Evolutionary conservation across 2,113 vertebrate species (phyloP).

Genomic region (Halichoeres trimaculatus): DNA sequence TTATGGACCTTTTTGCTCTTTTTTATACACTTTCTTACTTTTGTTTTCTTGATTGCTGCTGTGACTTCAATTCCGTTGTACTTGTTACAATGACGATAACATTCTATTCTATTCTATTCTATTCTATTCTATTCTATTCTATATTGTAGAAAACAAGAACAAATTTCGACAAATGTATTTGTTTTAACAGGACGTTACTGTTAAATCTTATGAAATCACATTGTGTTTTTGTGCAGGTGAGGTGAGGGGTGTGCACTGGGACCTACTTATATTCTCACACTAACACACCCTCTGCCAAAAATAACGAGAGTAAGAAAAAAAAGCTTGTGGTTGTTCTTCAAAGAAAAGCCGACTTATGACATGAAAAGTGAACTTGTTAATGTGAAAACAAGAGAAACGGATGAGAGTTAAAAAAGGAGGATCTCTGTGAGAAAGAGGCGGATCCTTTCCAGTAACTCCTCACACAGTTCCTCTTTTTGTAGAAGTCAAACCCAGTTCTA

Average conservation of each 20-base stretch:
- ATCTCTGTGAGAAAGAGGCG: conserved; percentile 24
- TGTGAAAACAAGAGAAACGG: neutral
- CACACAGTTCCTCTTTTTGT: conserved; percentile 63
- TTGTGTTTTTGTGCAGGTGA: neutral
- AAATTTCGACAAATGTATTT: too few relatives aligned
- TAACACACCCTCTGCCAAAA: neutral
- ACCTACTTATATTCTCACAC: neutral
- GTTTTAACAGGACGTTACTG: too few relatives aligned
- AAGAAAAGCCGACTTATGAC: neutral
- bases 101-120: too few relatives aligned
- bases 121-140: too few relatives aligned
- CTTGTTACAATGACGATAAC: too few relatives aligned
- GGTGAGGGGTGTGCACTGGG: too few relatives aligned
- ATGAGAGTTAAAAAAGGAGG: conserved; percentile 32
- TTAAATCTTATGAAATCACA: too few relatives aligned
- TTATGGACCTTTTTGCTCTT: too few relatives aligned
- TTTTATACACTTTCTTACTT: too few relatives aligned
- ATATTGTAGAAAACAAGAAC: too few relatives aligned
- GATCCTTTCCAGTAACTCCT: conserved; percentile 46
- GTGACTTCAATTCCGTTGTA: too few relatives aligned
- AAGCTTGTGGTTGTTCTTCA: neutral
- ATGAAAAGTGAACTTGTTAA: conserved; percentile 40
- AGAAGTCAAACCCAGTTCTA: neutral
- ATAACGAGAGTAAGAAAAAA: neutral
- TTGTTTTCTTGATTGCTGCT: too few relatives aligned